phyloP scores from a whole-genome alignment of 2,113 vertebrate genomes.

The Bostrychus sinensis region DNA sequence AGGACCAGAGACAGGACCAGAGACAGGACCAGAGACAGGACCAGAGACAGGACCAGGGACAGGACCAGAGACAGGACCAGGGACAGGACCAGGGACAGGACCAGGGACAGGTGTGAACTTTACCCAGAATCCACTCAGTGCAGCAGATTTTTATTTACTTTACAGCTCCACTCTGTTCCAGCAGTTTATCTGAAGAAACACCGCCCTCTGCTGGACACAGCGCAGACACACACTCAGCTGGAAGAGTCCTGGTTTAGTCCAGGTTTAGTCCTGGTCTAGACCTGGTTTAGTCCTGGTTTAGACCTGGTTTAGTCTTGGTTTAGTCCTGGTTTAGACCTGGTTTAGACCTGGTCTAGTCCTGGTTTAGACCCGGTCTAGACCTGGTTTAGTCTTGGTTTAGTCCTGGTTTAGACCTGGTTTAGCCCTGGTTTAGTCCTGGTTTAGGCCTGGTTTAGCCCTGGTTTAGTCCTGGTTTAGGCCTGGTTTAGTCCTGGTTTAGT shows the following conservation, averaged over 20 bases:
- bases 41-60: no score
- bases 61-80: no score
- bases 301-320: background rate
- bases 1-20: no score
- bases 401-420: no score
- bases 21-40: no score
- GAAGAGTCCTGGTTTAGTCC: background rate
- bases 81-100: no score
- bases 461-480: background rate
- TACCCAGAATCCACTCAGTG: no score
- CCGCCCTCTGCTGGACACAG: background rate
- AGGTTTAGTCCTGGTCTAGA: background rate
- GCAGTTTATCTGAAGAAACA: no score
- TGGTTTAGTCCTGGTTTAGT: no score
- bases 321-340: background rate
- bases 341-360: background rate
- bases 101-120: no score
- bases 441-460: background rate
- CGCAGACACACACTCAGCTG: background rate
- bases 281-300: background rate
- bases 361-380: background rate
- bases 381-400: background rate
- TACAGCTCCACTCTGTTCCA: no score
- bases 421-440: background rate
- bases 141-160: no score